Evolutionary conservation across 2,797 vertebrate species (phyloP), one percentile per base, ranked within the genome.

Genomic region (Propithecus perrieri): DNA sequence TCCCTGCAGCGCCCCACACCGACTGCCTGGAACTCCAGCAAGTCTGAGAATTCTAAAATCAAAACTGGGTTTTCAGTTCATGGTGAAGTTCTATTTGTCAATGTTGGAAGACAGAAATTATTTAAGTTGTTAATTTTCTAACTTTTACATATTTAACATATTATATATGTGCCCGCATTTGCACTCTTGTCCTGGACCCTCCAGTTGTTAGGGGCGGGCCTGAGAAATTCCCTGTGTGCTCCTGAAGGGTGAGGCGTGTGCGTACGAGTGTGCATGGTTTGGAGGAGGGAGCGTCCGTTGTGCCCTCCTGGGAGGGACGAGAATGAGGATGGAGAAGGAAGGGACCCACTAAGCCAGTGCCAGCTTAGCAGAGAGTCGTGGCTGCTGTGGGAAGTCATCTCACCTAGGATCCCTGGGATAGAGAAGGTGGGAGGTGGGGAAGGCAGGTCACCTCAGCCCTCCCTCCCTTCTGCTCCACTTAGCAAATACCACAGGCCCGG

Each of bases 221-320:
- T 17, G n/a, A n/a, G 15, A 74, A 50, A 57, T 67, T 41, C 48
- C 57, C 30, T 48, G 7, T 9, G 24, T 72, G 55, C 26, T 72
- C 81, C 78, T 75, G 35, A 79, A 63, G 15, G 26, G n/a, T 24
- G 4, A 24, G 18, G 83, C 17, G 4, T 22, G 17, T 15, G 3
- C 1, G 0, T 2, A 20, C 0, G 7, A 8, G 46, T 12, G 17
- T 22, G 15, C 1, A 20, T 7, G 20, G 6, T 7, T 46, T 46
- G 7, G 13, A 17, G 46, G 2, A 4, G 14, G 46, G 22, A 28
- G 4, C 30, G 33, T 20, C 41, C 28, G 15, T 4, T 46, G 86
- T 85, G 22, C 38, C n/a, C 74, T 85, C 38, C 74, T 57, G 63
- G 71, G 55, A 78, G 33, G 72, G 55, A 63, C 17, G 38, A 65